phyloP scores from a whole-genome alignment of 2,888 invertebrate species.

The Gisinianus flammeolus region DNA sequence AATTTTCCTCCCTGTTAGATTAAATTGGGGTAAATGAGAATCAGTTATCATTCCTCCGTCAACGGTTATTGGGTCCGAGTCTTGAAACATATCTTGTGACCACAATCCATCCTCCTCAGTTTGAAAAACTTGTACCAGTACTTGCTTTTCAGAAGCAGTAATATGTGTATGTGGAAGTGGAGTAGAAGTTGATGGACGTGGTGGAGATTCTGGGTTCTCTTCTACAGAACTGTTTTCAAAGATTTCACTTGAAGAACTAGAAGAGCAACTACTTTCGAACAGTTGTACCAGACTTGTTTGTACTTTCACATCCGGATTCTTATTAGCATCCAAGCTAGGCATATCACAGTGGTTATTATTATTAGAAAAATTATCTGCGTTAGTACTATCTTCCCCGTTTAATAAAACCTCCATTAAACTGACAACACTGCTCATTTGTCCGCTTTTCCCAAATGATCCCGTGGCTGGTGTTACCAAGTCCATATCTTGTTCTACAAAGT shows the following conservation, averaged over 20 bases:
- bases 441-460: neutral
- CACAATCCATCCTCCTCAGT: neutral
- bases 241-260: neutral
- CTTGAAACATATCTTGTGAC: neutral
- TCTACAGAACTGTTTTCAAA: constrained; percentile 1
- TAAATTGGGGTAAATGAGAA: neutral
- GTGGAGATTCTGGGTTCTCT: neutral
- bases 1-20: neutral
- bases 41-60: no score
- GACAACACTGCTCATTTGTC: neutral
- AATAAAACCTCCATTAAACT: neutral
- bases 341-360: neutral
- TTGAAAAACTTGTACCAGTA: no score
- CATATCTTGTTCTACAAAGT: no score
- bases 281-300: neutral
- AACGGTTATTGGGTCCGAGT: no score
- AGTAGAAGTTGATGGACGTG: neutral
- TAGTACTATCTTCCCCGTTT: neutral
- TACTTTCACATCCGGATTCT: neutral
- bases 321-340: neutral
- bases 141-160: neutral
- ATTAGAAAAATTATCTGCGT: neutral
- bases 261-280: neutral
- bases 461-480: constrained; percentile 3
- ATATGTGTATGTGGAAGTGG: neutral